Evolutionary conservation across 2,113 vertebrate species (phyloP).

Genomic region (Ascaphus truei): DNA sequence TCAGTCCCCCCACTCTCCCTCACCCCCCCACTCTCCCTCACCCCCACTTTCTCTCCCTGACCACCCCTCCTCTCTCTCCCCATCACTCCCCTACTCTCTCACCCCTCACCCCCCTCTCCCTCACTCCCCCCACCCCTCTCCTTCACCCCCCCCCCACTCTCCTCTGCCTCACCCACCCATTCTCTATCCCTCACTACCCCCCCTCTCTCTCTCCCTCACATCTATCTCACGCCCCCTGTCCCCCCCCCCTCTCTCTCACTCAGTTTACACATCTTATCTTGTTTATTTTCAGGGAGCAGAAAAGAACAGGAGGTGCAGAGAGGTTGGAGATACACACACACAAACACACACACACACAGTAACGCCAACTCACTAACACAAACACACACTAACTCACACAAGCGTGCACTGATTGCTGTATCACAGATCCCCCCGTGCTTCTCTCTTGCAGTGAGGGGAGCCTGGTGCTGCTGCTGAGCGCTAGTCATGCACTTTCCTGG

Average conservation of each 20-base stretch:
- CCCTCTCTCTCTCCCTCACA: background rate
- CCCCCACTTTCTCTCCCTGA: too few relatives aligned
- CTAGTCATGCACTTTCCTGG: background rate
- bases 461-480: background rate
- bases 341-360: background rate
- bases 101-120: too few relatives aligned
- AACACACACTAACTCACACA: too few relatives aligned
- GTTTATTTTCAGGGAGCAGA: constrained; percentile 29
- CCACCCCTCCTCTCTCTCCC: too few relatives aligned
- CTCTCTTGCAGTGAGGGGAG: constrained; percentile 1
- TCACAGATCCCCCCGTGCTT: background rate
- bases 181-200: too few relatives aligned
- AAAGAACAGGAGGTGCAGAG: background rate
- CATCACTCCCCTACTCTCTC: too few relatives aligned
- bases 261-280: constrained; percentile 9
- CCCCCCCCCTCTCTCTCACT: background rate
- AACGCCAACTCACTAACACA: background rate
- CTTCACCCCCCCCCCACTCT: background rate
- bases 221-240: too few relatives aligned
- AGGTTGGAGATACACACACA: background rate
- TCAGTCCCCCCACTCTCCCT: too few relatives aligned
- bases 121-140: background rate
- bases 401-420: too few relatives aligned
- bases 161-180: background rate
- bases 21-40: too few relatives aligned